phyloP scores from a whole-genome alignment of 2,888 invertebrate species.

The Lydus trimaculatus region DNA sequence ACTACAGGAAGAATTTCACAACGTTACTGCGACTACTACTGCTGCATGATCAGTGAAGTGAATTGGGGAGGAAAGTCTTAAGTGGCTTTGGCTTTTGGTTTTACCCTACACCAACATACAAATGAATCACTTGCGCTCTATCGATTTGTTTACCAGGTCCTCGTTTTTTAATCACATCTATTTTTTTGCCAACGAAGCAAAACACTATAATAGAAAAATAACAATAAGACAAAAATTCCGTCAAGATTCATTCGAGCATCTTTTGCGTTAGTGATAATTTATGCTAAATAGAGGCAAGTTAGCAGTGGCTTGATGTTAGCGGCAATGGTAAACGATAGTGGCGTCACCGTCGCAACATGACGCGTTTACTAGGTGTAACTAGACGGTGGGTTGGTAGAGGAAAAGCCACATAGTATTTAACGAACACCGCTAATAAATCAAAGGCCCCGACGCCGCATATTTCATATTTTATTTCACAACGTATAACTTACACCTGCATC shows the following conservation, averaged over 20 bases:
- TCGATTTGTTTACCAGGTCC: conserved; percentile 45
- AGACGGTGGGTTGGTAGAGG: not conserved
- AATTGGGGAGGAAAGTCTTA: conserved; percentile 52
- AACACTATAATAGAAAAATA: not conserved
- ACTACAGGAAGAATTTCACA: conserved; percentile 22
- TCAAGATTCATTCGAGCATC: not conserved
- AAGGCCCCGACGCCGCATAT: conserved; percentile 56
- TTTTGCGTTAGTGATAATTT: not conserved
- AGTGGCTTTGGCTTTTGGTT: conserved; percentile 54
- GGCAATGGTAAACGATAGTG: not conserved
- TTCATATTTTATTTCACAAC: conserved; percentile 58
- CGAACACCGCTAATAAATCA: conserved; percentile 60
- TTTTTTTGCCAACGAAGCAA: not conserved
- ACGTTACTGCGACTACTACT: not conserved
- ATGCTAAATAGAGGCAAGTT: not conserved
- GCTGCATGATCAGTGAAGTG: conserved; percentile 47
- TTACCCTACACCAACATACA: conserved; percentile 47
- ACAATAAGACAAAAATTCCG: not conserved
- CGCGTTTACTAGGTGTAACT: not conserved
- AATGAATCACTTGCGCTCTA: conserved; percentile 45
- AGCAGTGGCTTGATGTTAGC: not conserved
- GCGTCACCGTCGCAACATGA: conserved; percentile 4
- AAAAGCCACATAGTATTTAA: conserved; percentile 51
- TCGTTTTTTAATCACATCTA: conserved; percentile 25
- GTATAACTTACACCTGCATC: conserved; percentile 58